Percentiles rank a stretch among this genome's conserved stretches.
Conservation (phyloP, 2,113 vertebrate genomes). For the Ophthalmolycus amberensis region DNA sequence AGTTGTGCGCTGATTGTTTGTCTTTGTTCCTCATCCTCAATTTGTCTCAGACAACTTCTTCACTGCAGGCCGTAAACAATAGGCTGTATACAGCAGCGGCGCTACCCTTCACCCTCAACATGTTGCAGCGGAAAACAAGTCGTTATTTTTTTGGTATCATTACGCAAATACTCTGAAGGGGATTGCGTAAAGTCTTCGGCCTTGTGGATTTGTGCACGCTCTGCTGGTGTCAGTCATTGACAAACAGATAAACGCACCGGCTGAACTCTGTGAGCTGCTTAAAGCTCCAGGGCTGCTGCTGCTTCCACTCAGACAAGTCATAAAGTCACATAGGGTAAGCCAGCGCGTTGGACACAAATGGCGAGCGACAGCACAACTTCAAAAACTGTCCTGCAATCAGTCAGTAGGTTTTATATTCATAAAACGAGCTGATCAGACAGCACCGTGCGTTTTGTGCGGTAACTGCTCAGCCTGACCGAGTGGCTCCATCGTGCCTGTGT, state of each 20-base stretch:
- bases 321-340: not conserved
- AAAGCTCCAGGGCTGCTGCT: not conserved
- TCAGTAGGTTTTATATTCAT: too few relatives aligned
- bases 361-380: not conserved
- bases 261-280: constrained; percentile 8
- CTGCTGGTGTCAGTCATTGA: not conserved
- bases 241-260: constrained; percentile 1
- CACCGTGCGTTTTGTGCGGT: not conserved
- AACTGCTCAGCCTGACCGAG: constrained; percentile 10
- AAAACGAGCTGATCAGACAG: not conserved
- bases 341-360: not conserved
- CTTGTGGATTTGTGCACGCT: not conserved
- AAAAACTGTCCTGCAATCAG: not conserved
- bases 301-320: not conserved
- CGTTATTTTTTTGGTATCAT: not conserved
- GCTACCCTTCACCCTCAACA: constrained; percentile 35
- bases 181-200: constrained; percentile 11
- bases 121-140: constrained; percentile 33
- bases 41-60: constrained; percentile 54
- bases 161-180: constrained; percentile 28
- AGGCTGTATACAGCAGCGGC: constrained; percentile 38
- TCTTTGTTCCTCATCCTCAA: constrained; percentile 38
- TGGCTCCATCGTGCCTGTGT: constrained; percentile 21
- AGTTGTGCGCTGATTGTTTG: constrained; percentile 38
- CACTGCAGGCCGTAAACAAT: constrained; percentile 66